Evolutionary conservation across 2,888 invertebrate species (phyloP), one percentile per base, ranked within the genome.

Genomic region (Synanthedon andrenaeformis): DNA sequence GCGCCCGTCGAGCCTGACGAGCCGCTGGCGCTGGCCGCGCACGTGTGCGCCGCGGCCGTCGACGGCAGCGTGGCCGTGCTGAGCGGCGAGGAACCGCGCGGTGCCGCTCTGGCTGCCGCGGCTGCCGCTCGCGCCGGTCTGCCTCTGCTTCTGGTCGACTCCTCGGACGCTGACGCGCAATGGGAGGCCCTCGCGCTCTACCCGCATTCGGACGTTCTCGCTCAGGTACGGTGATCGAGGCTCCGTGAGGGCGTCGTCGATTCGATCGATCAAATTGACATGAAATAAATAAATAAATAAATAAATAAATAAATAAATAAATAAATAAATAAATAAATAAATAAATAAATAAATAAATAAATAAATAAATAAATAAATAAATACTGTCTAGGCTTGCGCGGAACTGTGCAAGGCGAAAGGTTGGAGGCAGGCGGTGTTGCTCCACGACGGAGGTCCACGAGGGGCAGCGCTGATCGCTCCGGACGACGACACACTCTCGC

Each of bases 371-470:
- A n/a, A n/a, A n/a, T n/a, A n/a, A n/a, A n/a, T n/a, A n/a, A n/a
- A n/a, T n/a, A 35, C 35, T 35, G 8, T 35, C 35, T 66, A 78
- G 75, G 81, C 74, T 17, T 70, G 74, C 52, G 69, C 62, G 35
- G 79, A 67, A 42, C 68, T 84, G 57, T 69, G 70, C 57, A 60
- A 53, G 54, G 79, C 69, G 28, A 84, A 83, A 64, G 80, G 74
- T n/a, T 57, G 85, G 85, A 51, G 54, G 53, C 62, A 65, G 50
- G 82, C 77, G n/a, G 83, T 78, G 62, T 60, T 84, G 62, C 72
- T 85, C 67, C 79, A 84, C 72, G 77, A 69, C 59, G 79, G 72
- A n/a, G 68, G 75, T 56, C 76, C 77, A 17, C 60, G 54, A 28
- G 64, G 59, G 51, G 75, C 55, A 13, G 52, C 49, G 41, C 52